Percentiles rank a stretch among this genome's conserved stretches.
Evolutionary conservation across 2,888 invertebrate genomes (phyloP).

Genomic region (Loripinus fragilis): DNA sequence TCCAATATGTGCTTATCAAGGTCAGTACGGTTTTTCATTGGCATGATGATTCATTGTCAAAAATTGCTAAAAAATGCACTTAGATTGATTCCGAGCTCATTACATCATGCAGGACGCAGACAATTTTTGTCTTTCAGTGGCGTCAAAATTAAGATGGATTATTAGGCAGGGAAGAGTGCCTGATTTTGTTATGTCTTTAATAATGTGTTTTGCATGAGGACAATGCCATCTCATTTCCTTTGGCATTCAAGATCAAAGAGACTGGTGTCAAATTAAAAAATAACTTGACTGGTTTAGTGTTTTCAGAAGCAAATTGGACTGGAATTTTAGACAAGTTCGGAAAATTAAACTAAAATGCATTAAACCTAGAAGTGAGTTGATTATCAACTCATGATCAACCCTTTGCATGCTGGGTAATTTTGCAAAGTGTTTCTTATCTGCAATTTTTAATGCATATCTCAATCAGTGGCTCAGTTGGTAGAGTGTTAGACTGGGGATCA

Average conservation of each 20-base stretch:
- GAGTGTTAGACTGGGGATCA: too few species aligned
- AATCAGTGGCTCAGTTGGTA: too few species aligned
- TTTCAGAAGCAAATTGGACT: background rate
- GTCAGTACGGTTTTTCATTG: too few species aligned
- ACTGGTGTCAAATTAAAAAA: background rate
- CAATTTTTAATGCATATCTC: too few species aligned
- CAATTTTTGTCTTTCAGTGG: background rate
- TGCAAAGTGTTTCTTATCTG: too few species aligned
- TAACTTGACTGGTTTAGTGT: background rate
- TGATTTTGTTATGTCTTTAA: background rate
- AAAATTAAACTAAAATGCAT: too few species aligned
- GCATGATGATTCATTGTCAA: background rate
- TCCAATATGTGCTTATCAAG: too few species aligned
- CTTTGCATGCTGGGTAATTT: too few species aligned
- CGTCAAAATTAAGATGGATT: constrained; percentile 10
- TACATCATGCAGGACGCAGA: background rate
- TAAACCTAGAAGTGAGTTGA: too few species aligned
- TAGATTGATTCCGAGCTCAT: constrained; percentile 2
- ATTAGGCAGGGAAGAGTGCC: background rate
- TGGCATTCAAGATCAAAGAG: constrained; percentile 5
- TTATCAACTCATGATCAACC: too few species aligned
- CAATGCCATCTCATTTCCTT: background rate
- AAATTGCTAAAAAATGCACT: background rate
- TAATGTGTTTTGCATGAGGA: constrained; percentile 10
- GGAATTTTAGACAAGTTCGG: constrained; percentile 11